Evolutionary conservation across 2,888 invertebrate genomes (phyloP), one percentile per base, ranked within the genome.

Genomic region (Drosophila paranaensis): DNA sequence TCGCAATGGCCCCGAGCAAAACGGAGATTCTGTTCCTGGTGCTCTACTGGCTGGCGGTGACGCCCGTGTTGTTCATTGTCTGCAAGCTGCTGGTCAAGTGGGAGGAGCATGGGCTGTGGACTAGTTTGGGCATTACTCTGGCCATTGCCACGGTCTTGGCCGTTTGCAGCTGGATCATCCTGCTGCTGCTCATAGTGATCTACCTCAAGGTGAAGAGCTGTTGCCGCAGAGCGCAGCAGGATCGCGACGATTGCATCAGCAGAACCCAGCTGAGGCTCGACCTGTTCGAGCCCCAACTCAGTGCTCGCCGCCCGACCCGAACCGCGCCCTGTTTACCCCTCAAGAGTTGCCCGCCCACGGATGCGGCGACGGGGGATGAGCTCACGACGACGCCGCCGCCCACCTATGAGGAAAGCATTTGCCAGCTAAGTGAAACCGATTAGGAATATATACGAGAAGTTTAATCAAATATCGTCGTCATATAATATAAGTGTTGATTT

Each of bases 31-130:
- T 4, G 0, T 8, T 42, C 0, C 2, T 42, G 0, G n/a, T 33
- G 6, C 6, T 45, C 1, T 55, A 37, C 14, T 65, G 54, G 43
- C 4, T 30, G 2, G 6, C 30, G 0, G 0, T n/a, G 3, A 6
- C 3, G 0, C 16, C 56, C 6, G 8, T 20, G 13, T 9, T 20
- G 3, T 0, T 35, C 8, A 4, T 48, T 0, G 0, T 27, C 5
- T 42, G 37, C 13, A n/a, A 37, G 30, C 0, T 27, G 2, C 43
- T 3, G 20, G 43, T 71, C 5, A 3, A 14, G 0, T 71, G 42
- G 42, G 2, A 11, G 0, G 4, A 0, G 0, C 3, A 6, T 0
- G 0, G 3, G 6, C 6, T 16, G 13, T 27, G 20, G 37, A 13
- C 35, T 2, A 42, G 25, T 14, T 5, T 16, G 0, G 25, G 6